phyloP scores from a whole-genome alignment of 1,140 invertebrate genomes.

The Cyclargus thomasi region DNA sequence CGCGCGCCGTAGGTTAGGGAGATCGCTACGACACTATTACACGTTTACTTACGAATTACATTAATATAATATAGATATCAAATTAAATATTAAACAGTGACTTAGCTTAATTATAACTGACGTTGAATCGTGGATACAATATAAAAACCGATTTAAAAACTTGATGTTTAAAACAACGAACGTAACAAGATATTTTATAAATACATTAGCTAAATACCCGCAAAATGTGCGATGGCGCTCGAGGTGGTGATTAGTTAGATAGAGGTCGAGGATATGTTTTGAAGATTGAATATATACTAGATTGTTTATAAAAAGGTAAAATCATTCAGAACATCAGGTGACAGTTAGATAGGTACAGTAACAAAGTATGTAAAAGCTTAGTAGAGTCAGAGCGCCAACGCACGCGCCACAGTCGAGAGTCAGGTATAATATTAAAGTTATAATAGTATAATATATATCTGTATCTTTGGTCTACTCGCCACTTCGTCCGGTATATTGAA shows the following conservation, averaged over 20 bases:
- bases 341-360: neutral
- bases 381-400: neutral
- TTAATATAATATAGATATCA: slow-evolving; percentile 45
- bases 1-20: slow-evolving; percentile 65
- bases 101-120: slow-evolving; percentile 72
- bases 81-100: slow-evolving; percentile 74
- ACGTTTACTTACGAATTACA: slow-evolving; percentile 71
- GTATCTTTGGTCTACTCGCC: slow-evolving; percentile 70
- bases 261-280: neutral
- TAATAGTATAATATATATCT: slow-evolving; percentile 68
- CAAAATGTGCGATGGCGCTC: slow-evolving; percentile 9
- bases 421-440: slow-evolving; percentile 47
- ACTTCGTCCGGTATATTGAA: slow-evolving; percentile 62
- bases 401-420: slow-evolving; percentile 18
- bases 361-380: neutral
- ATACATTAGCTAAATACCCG: slow-evolving; percentile 14
- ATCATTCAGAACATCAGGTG: neutral
- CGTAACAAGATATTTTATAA: slow-evolving; percentile 12
- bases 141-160: slow-evolving; percentile 26
- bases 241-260: neutral
- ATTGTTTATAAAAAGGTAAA: neutral
- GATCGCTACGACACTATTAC: slow-evolving; percentile 71
- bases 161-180: slow-evolving; percentile 10
- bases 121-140: slow-evolving; percentile 51
- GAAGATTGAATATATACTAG: no score